Evolutionary conservation across 2,113 vertebrate species (phyloP).

Genomic region (Galemys pyrenaicus): DNA sequence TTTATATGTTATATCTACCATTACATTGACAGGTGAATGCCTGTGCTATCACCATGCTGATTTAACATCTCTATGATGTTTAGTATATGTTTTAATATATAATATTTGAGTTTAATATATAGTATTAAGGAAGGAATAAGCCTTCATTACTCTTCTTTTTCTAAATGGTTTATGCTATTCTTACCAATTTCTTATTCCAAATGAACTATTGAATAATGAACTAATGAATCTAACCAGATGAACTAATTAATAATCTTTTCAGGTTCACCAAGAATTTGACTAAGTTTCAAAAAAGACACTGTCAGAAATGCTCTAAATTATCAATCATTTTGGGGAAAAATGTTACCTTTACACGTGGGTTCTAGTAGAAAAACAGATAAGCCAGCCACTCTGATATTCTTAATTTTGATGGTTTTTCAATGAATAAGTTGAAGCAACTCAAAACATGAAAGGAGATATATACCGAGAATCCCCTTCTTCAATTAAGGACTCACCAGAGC

Average conservation of each 20-base stretch:
- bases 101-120: background rate
- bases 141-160: background rate
- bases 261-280: background rate
- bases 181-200: background rate
- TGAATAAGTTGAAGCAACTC: slow-evolving; percentile 20
- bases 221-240: too few species aligned
- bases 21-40: background rate
- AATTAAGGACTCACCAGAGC: too few species aligned
- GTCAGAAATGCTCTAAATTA: slow-evolving; percentile 1
- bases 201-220: slow-evolving; percentile 24
- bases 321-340: background rate
- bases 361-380: background rate
- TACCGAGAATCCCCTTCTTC: background rate
- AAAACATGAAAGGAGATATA: background rate
- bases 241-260: too few species aligned
- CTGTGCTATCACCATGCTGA: background rate
- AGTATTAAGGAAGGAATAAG: background rate
- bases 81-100: background rate
- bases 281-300: slow-evolving; percentile 21
- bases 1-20: background rate
- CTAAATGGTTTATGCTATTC: background rate
- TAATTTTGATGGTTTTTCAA: background rate
- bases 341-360: background rate
- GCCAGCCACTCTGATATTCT: background rate
- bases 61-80: background rate